Base-by-base conservation (phyloP, 1,140 invertebrate genomes). In the Hycleus phaleratus region DNA sequence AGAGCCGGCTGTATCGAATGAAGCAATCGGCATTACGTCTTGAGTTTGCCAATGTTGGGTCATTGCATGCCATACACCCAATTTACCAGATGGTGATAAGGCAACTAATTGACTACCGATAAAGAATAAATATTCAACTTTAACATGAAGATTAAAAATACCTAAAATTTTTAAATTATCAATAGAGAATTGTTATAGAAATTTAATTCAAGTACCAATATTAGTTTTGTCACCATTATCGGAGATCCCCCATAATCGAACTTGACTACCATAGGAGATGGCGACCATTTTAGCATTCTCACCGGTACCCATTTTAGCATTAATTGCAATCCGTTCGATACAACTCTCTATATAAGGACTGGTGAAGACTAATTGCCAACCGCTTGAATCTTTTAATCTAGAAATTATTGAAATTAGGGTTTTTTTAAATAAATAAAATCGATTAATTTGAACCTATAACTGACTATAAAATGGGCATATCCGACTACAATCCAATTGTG, bases 31-130 rank as follows among this genome's bases (percentile, higher is more conserved):
- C 39, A 94, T 87, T 25, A 97, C 88, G 77, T 97, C 93, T 75
- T 96, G 94, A 45, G 94, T 94, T 78, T 97, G 88, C 93, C 95
- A 98, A 74, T 98, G 93, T 67, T 97, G 94, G 0, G 94, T 97
- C 86, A 95, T 97, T 0, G 94, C 91, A 77, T 98, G 95, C 95
- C 95, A 98, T 11, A 99, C 95, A 5, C 95, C 95, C 58, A 97
- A 93, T 79, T 97, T 97, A n/a, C 95, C 95, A 18, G 87, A 86
- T 2, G 88, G 83, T 40, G 93, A 95, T 11, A 98, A 77, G 2
- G 95, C 95, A 9, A 98, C 95, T 38, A 98, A 75, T 70, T 98
- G 95, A 64, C 90, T 95, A 9, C 95, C 95, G 75, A 98, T 97
- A 71, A 98, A 99, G 71, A 98, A 93, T 44, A 99, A 77, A 75